Evolutionary conservation across 2,888 invertebrate species (phyloP).

Genomic region (Lapara coniferarum): DNA sequence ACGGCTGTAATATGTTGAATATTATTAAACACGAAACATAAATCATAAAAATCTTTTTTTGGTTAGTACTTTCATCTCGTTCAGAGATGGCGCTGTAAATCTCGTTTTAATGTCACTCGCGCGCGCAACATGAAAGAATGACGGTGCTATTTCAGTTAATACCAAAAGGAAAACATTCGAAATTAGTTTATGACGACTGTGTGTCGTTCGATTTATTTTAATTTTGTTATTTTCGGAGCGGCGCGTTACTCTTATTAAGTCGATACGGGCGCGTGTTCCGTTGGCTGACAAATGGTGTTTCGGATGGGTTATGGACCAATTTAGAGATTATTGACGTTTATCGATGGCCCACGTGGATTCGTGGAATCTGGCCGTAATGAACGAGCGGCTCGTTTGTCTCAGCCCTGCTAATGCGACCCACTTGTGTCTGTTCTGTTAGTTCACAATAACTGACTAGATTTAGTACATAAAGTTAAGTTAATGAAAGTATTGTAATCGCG

Average conservation of each 20-base stretch:
- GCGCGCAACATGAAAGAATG: slow-evolving; percentile 80
- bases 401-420: slow-evolving; percentile 1
- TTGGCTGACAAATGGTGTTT: slow-evolving; percentile 66
- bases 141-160: slow-evolving; percentile 78
- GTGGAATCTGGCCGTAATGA: slow-evolving; percentile 16
- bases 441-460: neutral
- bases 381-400: slow-evolving; percentile 1
- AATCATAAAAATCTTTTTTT: slow-evolving; percentile 68
- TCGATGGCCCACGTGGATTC: slow-evolving; percentile 45
- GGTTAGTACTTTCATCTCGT: slow-evolving; percentile 40
- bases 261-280: slow-evolving; percentile 62
- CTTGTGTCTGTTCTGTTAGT: neutral
- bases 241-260: slow-evolving; percentile 69
- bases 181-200: slow-evolving; percentile 84
- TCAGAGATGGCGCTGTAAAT: slow-evolving; percentile 80
- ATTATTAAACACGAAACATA: slow-evolving; percentile 18
- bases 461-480: neutral
- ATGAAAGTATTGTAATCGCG: neutral
- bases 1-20: slow-evolving; percentile 29
- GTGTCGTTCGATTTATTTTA: slow-evolving; percentile 84
- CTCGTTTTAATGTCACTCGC: slow-evolving; percentile 78
- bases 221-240: slow-evolving; percentile 77
- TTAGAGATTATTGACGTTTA: slow-evolving; percentile 64
- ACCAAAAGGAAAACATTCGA: slow-evolving; percentile 82
- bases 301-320: slow-evolving; percentile 52